Base-by-base conservation (phyloP, 2,113 vertebrate genomes). In the Chloropsis hardwickii region DNA sequence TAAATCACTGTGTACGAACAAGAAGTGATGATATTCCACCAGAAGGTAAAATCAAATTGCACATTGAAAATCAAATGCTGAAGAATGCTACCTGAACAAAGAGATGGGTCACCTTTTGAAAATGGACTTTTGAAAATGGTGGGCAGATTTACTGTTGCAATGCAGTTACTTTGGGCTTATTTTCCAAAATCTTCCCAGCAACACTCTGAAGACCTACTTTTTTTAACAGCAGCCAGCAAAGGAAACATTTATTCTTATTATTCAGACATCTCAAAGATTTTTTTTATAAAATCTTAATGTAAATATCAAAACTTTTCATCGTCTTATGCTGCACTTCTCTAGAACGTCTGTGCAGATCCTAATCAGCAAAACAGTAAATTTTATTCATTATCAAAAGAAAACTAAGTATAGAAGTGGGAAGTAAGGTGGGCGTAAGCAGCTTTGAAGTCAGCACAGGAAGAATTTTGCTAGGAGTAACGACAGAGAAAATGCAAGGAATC, bases 371-470 rank as follows among this genome's bases (percentile, higher is more conserved):
- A 72, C 72, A 92, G 82, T 93, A 82, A 79, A 95, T 93, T 90
- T 93, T 94, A 93, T 88, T 95, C 88, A 73, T 44, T 86, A 94
- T 88, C 90, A 97, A 88, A 94, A 90, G 66, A 94, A 93, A 93
- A 71, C 69, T 86, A 94, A 96, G 90, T 64, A 92, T 62, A 96
- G 94, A 94, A 94, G 85, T 84, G 82, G 90, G 76, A 95, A 88
- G 71, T 64, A 73, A 95, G 88, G 93, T 96, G 60, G 93, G 94
- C 6, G 72, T 92, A 93, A 86, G 60, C 79, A 93, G 72, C 85
- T 92, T 95, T 95, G 85, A 96, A 94, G 69, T 86, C 85, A 95
- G 94, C 82, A 90, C 5, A 93, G 65, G 47, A 95, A 90, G n/a
- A 72, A 86, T 93, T 88, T 96, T 93, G 37, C 44, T 53, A 66